Conservation (phyloP, 1,140 invertebrate species). For the Drosophila sp. region DNA sequence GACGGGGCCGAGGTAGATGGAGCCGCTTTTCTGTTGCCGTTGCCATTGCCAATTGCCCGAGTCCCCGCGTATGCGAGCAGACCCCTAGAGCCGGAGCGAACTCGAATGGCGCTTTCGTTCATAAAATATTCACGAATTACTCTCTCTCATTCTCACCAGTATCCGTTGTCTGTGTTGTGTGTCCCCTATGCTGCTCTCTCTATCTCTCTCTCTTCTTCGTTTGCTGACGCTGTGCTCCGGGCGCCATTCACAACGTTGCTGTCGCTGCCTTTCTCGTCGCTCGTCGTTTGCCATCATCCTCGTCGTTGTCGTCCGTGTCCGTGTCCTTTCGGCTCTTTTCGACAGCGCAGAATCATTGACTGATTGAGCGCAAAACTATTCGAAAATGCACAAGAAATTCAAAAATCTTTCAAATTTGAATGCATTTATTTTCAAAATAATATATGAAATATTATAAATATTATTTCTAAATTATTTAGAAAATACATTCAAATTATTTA, state of each 20-base stretch:
- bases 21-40: conserved; percentile 38
- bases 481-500: background rate
- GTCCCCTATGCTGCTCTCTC: conserved; percentile 26
- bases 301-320: background rate
- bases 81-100: conserved; percentile 47
- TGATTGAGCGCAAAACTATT: conserved; percentile 28
- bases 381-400: conserved; percentile 42
- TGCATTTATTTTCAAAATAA: background rate
- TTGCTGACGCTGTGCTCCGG: conserved; percentile 39
- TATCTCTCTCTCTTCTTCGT: conserved; percentile 26
- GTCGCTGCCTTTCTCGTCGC: conserved; percentile 12
- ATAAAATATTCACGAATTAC: conserved; percentile 81
- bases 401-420: conserved; percentile 26
- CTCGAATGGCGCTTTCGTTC: conserved; percentile 58
- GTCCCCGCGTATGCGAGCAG: conserved; percentile 34
- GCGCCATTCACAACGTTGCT: conserved; percentile 41
- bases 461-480: background rate
- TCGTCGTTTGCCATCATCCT: conserved; percentile 31
- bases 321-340: conserved; percentile 31
- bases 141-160: conserved; percentile 72
- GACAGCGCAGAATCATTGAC: conserved; percentile 60
- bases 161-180: conserved; percentile 22
- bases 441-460: background rate
- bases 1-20: conserved; percentile 5
- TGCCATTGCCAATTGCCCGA: conserved; percentile 40